phyloP scores from a whole-genome alignment of 2,113 vertebrate species.

The Phalacrocorax brasilianus region DNA sequence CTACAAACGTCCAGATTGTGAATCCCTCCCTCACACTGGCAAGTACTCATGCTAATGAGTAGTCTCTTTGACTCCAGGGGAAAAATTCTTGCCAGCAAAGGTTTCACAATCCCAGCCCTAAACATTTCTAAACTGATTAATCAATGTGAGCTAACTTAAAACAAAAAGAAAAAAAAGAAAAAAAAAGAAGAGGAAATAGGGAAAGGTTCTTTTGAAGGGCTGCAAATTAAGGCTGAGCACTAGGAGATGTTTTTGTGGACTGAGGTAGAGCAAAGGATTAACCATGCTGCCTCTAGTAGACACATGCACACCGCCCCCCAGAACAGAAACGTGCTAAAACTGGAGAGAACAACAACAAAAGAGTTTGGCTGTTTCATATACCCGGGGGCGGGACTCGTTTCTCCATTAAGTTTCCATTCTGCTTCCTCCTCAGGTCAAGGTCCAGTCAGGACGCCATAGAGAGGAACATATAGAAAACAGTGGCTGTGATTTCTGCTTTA shows the following conservation, averaged over 20 bases:
- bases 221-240: background rate
- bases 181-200: background rate
- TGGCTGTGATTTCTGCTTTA: background rate
- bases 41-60: constrained; percentile 59
- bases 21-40: constrained; percentile 50
- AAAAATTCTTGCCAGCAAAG: constrained; percentile 53
- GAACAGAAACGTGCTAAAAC: background rate
- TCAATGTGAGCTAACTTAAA: background rate
- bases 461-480: constrained; percentile 23
- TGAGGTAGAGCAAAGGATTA: background rate
- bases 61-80: constrained; percentile 52
- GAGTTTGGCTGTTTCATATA: background rate
- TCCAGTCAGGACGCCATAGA: background rate
- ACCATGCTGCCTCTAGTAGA: background rate
- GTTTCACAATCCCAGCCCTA: constrained; percentile 41
- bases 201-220: background rate
- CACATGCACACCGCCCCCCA: too few relatives aligned
- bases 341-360: background rate
- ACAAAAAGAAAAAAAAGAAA: background rate
- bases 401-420: background rate
- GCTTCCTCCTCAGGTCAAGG: background rate
- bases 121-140: constrained; percentile 47
- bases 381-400: background rate
- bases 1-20: constrained; percentile 48
- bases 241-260: background rate